Base-by-base conservation (phyloP, 2,113 vertebrate genomes). In the Dendrocopos noguchii region DNA sequence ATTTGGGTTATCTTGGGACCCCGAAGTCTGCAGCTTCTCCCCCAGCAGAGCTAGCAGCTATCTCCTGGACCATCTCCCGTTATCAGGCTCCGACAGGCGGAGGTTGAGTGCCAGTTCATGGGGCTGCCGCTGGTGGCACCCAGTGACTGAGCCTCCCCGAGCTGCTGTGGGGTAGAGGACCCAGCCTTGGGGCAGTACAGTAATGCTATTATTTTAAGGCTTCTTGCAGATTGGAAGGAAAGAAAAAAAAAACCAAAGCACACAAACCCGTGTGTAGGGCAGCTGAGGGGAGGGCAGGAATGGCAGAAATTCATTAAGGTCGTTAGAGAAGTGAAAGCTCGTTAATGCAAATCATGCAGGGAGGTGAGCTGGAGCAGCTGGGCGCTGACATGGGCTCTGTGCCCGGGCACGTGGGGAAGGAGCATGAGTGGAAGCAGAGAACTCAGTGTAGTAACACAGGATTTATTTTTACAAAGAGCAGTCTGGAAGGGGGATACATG, bases 291-390 rank as follows among this genome's bases (percentile, higher is more conserved):
- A 85, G 90, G 87, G 80, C 72, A 80, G 11, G 3, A 74, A 87
- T 61, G 84, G 79, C 82, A 95, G 91, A 90, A 94, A 90, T 85
- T 91, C 68, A 28, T 87, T 66, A 87, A 95, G 91, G 88, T 93
- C 91, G 91, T 92, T 93, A 77, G 87, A 70, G 90, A 93, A 94
- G 92, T 46, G 90, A 93, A 95, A 95, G 90, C 85, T 67, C 0
- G 2, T 71, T 90, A 31, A 80, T 85, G 93, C 91, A 90, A 77
- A 95, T 91, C 15, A 3, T 17, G 52, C 76, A 74, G 89, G 42
- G 81, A 52, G 90, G 82, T 85, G 0, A 15, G n/a, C 73, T 87
- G 9, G 42, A 50, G 71, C 78, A 68, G 89, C 86, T 22, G 73
- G 61, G 66, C 0, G 2, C 84, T 63, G 93, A 28, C 68, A 56